phyloP scores from a whole-genome alignment of 2,888 invertebrate genomes.

The Acronicta leporina region DNA sequence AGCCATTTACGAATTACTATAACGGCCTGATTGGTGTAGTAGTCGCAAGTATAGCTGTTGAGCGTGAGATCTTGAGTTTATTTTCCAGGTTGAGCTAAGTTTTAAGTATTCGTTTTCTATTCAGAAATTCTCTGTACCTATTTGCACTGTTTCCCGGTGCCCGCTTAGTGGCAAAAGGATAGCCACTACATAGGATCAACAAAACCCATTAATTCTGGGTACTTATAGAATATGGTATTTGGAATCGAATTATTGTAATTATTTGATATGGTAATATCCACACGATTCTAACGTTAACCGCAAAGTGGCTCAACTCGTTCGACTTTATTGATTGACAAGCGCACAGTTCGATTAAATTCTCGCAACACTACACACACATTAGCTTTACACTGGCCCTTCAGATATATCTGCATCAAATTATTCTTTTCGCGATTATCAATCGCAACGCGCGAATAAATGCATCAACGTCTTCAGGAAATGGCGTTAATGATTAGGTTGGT shows the following conservation, averaged over 20 bases:
- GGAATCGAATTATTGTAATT: background rate
- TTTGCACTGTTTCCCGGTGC: too few relatives aligned
- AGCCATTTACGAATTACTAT: too few relatives aligned
- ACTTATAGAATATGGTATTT: too few relatives aligned
- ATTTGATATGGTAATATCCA: conserved; percentile 66
- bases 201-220: too few relatives aligned
- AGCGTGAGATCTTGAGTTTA: too few relatives aligned
- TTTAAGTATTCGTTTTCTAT: too few relatives aligned
- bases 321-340: conserved; percentile 87
- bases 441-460: conserved; percentile 48
- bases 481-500: conserved; percentile 33
- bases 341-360: conserved; percentile 83
- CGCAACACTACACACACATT: conserved; percentile 78
- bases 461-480: conserved; percentile 44
- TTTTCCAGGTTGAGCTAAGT: too few relatives aligned
- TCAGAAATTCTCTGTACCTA: too few relatives aligned
- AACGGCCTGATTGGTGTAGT: too few relatives aligned
- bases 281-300: conserved; percentile 58
- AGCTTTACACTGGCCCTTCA: conserved; percentile 73
- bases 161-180: too few relatives aligned
- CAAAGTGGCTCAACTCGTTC: conserved; percentile 74
- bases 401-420: conserved; percentile 56
- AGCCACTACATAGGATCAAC: too few relatives aligned
- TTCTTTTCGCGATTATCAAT: conserved; percentile 51
- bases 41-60: too few relatives aligned